Conservation (phyloP, 1,140 invertebrate genomes). For the Dreissena polymorpha region DNA sequence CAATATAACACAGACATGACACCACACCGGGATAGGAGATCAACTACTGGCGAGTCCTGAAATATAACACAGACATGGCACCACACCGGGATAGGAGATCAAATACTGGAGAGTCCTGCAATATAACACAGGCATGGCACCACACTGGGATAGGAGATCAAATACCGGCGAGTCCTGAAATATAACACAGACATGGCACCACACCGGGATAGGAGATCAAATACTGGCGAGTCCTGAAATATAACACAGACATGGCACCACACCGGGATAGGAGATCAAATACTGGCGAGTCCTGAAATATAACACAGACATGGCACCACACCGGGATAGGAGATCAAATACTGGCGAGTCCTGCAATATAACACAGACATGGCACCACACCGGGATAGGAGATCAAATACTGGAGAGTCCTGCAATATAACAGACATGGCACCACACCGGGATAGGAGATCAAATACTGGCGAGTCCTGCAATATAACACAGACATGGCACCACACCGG, state of each 20-base stretch:
- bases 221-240: slow-evolving; percentile 69
- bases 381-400: slow-evolving; percentile 63
- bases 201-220: slow-evolving; percentile 59
- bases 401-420: slow-evolving; percentile 67
- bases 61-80: too few species aligned
- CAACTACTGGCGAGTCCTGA: slow-evolving; percentile 69
- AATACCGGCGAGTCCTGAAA: slow-evolving; percentile 69
- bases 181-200: too few species aligned
- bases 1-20: too few species aligned
- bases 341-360: slow-evolving; percentile 69
- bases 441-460: slow-evolving; percentile 65
- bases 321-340: slow-evolving; percentile 61
- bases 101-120: slow-evolving; percentile 69
- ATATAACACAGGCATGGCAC: too few species aligned
- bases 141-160: slow-evolving; percentile 58
- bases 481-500: slow-evolving; percentile 43
- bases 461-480: too few species aligned
- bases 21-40: slow-evolving; percentile 56
- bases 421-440: slow-evolving; percentile 41
- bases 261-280: slow-evolving; percentile 61
- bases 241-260: slow-evolving; percentile 36
- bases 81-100: slow-evolving; percentile 58
- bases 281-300: slow-evolving; percentile 68
- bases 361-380: slow-evolving; percentile 42
- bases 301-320: slow-evolving; percentile 37